These are phyloP conservation scores for Tipula helvola DNA, from an alignment of 2,888 invertebrate species.

Conservation along the genomic window DNA sequence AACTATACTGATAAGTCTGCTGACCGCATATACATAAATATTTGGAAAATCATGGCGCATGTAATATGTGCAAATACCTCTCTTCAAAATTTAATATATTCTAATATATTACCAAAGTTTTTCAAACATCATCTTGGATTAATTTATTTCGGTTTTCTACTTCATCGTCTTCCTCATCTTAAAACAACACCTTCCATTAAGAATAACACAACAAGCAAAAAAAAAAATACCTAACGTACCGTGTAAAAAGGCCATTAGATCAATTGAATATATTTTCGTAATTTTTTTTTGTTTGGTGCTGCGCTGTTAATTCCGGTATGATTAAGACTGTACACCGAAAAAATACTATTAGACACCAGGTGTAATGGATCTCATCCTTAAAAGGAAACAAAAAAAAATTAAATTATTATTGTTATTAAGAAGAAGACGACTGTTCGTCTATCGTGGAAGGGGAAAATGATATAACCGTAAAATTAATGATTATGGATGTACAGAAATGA, in stretches of 20 bases:
- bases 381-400: not conserved
- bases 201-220: not conserved
- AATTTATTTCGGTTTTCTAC: not conserved
- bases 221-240: not conserved
- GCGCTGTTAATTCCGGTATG: not conserved
- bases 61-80: not conserved
- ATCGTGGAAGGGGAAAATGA: not conserved
- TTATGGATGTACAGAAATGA: not conserved
- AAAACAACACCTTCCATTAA: constrained; percentile 4
- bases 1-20: no score
- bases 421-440: not conserved
- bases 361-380: not conserved
- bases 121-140: not conserved
- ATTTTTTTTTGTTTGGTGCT: not conserved
- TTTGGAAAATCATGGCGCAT: not conserved
- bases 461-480: not conserved
- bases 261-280: not conserved
- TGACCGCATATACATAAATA: not conserved
- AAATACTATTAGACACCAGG: not conserved
- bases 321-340: not conserved
- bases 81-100: not conserved
- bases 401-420: not conserved
- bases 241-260: constrained; percentile 4
- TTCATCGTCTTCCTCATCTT: not conserved
- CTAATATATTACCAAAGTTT: not conserved